Evolutionary conservation across 2,797 vertebrate genomes (phyloP).

Genomic region (Eulemur albifrons): DNA sequence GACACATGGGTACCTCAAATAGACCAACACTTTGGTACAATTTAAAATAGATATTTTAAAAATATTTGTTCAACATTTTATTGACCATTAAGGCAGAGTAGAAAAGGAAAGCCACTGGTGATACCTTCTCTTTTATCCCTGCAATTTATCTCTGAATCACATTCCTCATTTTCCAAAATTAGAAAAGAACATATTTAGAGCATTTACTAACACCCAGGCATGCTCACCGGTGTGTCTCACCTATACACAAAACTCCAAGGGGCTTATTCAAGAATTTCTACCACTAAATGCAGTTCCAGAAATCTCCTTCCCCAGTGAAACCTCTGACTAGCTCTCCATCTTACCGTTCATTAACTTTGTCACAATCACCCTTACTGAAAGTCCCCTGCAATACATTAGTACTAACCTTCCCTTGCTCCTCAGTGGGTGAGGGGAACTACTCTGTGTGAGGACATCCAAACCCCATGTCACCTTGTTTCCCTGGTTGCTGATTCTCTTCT

Average conservation of each 20-base stretch:
- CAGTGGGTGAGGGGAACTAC: background rate
- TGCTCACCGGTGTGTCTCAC: background rate
- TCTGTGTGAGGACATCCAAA: background rate
- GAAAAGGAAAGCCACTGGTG: background rate
- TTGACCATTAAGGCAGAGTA: background rate
- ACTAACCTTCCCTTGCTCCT: background rate
- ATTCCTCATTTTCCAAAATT: background rate
- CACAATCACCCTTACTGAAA: background rate
- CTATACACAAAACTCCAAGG: background rate
- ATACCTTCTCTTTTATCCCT: background rate
- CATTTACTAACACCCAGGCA: background rate
- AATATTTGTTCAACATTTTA: background rate
- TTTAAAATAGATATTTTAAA: background rate
- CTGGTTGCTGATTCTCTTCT: background rate
- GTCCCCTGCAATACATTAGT: too few relatives aligned
- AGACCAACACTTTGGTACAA: background rate
- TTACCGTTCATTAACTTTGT: background rate
- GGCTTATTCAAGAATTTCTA: background rate
- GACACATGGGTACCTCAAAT: background rate
- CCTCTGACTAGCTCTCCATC: background rate
- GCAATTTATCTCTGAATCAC: background rate
- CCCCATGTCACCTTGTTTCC: background rate
- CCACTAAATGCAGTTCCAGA: background rate
- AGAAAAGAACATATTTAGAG: background rate
- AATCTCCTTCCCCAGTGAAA: background rate